Evolutionary conservation across 1,140 invertebrate genomes (phyloP).

Genomic region (Tyrophagus putrescentiae): DNA sequence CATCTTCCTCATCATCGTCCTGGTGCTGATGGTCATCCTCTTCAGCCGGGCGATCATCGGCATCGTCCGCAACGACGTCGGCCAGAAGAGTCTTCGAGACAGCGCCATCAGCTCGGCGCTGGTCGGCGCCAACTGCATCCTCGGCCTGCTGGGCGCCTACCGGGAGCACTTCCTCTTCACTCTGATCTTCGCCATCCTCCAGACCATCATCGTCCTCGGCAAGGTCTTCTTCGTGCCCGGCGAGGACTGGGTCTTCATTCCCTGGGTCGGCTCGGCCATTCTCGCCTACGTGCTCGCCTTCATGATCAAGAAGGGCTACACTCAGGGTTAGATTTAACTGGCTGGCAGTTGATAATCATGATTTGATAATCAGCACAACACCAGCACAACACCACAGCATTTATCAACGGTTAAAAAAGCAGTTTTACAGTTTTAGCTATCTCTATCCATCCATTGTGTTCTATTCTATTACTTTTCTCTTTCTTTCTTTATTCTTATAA

Average conservation of each 20-base stretch:
- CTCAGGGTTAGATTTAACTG: neutral
- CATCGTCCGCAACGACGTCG: neutral
- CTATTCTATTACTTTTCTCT: too few relatives aligned
- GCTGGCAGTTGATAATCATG: too few relatives aligned
- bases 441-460: too few relatives aligned
- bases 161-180: constrained; percentile 17
- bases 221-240: neutral
- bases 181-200: constrained; percentile 18
- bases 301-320: constrained; percentile 17
- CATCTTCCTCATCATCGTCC: constrained; percentile 15
- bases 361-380: too few relatives aligned
- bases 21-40: constrained; percentile 16
- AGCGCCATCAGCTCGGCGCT: constrained; percentile 16
- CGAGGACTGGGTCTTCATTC: constrained; percentile 5
- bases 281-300: constrained; percentile 17
- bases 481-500: too few relatives aligned
- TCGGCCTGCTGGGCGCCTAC: constrained; percentile 15
- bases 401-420: too few relatives aligned
- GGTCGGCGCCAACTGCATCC: constrained; percentile 3
- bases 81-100: too few relatives aligned
- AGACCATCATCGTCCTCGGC: constrained; percentile 11
- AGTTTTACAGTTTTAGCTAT: too few relatives aligned
- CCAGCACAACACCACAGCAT: too few relatives aligned
- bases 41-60: constrained; percentile 4
- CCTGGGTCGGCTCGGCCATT: constrained; percentile 18